Evolutionary conservation across 2,888 invertebrate species (phyloP).

Genomic region (Timema podura): DNA sequence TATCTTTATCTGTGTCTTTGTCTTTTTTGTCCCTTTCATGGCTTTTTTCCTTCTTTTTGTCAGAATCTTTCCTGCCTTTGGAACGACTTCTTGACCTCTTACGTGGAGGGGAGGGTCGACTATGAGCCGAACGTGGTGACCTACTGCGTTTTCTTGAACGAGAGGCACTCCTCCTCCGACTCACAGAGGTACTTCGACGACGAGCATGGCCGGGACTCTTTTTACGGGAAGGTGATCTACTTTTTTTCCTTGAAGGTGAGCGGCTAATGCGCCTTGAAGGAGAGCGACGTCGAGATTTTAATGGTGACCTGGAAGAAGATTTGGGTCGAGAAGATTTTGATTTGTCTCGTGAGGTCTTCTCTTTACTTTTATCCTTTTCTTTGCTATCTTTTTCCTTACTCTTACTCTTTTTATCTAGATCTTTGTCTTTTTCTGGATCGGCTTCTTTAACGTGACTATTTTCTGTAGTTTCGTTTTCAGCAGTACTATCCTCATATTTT

Average conservation of each 20-base stretch:
- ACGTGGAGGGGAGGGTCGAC: slow-evolving; percentile 27
- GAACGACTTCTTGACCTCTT: slow-evolving; percentile 27
- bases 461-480: slow-evolving; percentile 23
- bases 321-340: slow-evolving; percentile 27
- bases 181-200: slow-evolving; percentile 24
- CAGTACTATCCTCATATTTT: slow-evolving; percentile 19
- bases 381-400: slow-evolving; percentile 16
- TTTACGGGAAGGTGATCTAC: slow-evolving; percentile 48
- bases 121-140: slow-evolving; percentile 32
- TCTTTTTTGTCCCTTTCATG: slow-evolving; percentile 29
- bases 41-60: slow-evolving; percentile 31
- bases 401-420: slow-evolving; percentile 21
- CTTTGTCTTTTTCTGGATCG: slow-evolving; percentile 26
- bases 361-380: slow-evolving; percentile 26
- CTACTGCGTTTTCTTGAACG: slow-evolving; percentile 34
- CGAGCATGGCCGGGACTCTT: slow-evolving; percentile 39
- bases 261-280: slow-evolving; percentile 28
- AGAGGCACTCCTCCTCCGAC: slow-evolving; percentile 33
- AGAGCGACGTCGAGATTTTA: slow-evolving; percentile 30
- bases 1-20: slow-evolving; percentile 25
- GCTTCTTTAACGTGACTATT: slow-evolving; percentile 21
- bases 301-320: slow-evolving; percentile 31
- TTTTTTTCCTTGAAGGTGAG: slow-evolving; percentile 35
- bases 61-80: slow-evolving; percentile 23
- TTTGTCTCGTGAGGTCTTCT: slow-evolving; percentile 26